A percentile compares a stretch with the other conserved stretches of the same genome.
Evolutionary conservation across 2,888 invertebrate genomes (phyloP).

Genomic region (Euzophera pinguis): DNA sequence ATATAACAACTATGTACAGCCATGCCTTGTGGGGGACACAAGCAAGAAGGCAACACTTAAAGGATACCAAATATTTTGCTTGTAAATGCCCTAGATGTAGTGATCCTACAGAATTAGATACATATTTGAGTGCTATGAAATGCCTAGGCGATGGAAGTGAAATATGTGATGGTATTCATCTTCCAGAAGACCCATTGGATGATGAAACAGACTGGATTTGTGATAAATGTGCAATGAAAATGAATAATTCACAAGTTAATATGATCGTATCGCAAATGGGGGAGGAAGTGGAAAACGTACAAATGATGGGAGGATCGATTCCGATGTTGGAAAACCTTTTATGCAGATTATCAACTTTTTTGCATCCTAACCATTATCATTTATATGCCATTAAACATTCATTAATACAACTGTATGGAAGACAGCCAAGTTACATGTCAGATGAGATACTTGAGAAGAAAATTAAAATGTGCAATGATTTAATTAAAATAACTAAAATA

Average conservation of each 20-base stretch:
- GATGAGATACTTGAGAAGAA: constrained; percentile 83
- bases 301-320: constrained; percentile 81
- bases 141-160: constrained; percentile 81
- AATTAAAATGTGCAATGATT: constrained; percentile 82
- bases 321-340: constrained; percentile 82
- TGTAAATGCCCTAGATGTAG: constrained; percentile 87
- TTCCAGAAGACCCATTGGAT: constrained; percentile 85
- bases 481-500: constrained; percentile 81
- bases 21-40: constrained; percentile 94
- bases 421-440: constrained; percentile 82
- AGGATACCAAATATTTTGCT: constrained; percentile 88
- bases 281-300: constrained; percentile 85
- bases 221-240: constrained; percentile 82
- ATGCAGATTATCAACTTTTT: constrained; percentile 84
- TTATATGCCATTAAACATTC: constrained; percentile 90
- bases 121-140: constrained; percentile 85
- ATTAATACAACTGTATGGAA: constrained; percentile 88
- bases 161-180: constrained; percentile 83
- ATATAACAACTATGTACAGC: constrained; percentile 91
- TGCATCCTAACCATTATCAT: constrained; percentile 92
- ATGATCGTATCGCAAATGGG: constrained; percentile 86
- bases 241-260: constrained; percentile 83
- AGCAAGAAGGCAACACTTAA: constrained; percentile 87
- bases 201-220: constrained; percentile 89
- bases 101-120: constrained; percentile 90